A percentile compares a stretch with the other conserved stretches of the same genome.
phyloP scores from a whole-genome alignment of 2,888 invertebrate species.

The Cantharis lateralis region DNA sequence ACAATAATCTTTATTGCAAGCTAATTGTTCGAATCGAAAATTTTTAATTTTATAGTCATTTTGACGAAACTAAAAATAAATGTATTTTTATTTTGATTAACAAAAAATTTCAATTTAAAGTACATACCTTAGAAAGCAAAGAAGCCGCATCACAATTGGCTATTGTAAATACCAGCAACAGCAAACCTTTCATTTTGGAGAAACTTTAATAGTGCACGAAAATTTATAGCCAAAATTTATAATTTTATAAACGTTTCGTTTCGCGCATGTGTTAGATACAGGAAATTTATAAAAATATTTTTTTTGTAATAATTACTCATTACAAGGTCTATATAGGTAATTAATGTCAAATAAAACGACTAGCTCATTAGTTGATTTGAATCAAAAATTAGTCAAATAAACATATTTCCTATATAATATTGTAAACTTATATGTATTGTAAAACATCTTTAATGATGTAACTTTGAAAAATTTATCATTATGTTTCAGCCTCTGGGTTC shows the following conservation, averaged over 20 bases:
- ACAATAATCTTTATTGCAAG: background rate
- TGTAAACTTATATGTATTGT: background rate
- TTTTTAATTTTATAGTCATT: background rate
- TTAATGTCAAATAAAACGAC: background rate
- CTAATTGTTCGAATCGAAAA: background rate
- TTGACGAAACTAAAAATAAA: background rate
- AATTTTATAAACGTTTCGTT: background rate
- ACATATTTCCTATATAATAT: background rate
- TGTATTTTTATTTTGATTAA: background rate
- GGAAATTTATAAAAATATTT: background rate
- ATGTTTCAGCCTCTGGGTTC: too few species aligned
- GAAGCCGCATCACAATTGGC: background rate
- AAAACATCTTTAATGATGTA: too few species aligned
- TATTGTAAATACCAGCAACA: background rate
- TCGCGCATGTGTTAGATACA: background rate
- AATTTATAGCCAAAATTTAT: background rate
- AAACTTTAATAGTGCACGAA: background rate
- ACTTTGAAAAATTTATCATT: too few species aligned
- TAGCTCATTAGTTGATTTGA: background rate
- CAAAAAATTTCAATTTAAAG: background rate
- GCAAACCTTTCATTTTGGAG: background rate
- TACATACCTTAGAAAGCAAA: background rate
- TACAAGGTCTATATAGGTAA: background rate
- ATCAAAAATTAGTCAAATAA: background rate
- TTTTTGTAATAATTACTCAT: background rate